These are phyloP conservation scores for Ambastaia sidthimunki DNA, from an alignment of 2,797 vertebrate species.

Conservation along the genomic window DNA sequence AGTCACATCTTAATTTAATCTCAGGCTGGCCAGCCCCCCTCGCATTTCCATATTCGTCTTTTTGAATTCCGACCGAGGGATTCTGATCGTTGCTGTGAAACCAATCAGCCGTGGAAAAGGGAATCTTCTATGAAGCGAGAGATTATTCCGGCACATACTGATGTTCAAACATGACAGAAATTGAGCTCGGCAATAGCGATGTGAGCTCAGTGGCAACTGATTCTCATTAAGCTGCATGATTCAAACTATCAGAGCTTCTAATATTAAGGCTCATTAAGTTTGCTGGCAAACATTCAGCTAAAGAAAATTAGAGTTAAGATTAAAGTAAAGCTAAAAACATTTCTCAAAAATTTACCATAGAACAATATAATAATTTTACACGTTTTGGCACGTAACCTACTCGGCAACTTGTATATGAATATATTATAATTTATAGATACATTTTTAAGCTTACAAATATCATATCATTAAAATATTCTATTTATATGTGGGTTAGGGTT, in stretches of 20 bases:
- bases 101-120: conserved; percentile 22
- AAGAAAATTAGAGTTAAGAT: neutral
- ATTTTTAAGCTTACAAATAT: too few relatives aligned
- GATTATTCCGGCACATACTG: conserved; percentile 1
- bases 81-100: conserved; percentile 35
- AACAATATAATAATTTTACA: too few relatives aligned
- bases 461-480: too few relatives aligned
- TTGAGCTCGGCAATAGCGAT: neutral
- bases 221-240: neutral
- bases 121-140: conserved; percentile 20
- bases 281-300: neutral
- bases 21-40: neutral
- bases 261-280: neutral
- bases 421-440: too few relatives aligned
- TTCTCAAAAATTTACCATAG: too few relatives aligned
- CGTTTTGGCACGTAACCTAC: too few relatives aligned
- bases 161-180: neutral
- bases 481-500: too few relatives aligned
- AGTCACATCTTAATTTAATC: conserved; percentile 11
- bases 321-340: too few relatives aligned
- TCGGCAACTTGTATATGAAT: too few relatives aligned
- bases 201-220: neutral
- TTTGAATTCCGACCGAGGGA: conserved; percentile 36
- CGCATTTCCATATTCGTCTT: conserved; percentile 51
- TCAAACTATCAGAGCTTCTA: neutral